Base-by-base conservation (phyloP, 2,888 invertebrate species). In the Napeogenes sylphis region DNA sequence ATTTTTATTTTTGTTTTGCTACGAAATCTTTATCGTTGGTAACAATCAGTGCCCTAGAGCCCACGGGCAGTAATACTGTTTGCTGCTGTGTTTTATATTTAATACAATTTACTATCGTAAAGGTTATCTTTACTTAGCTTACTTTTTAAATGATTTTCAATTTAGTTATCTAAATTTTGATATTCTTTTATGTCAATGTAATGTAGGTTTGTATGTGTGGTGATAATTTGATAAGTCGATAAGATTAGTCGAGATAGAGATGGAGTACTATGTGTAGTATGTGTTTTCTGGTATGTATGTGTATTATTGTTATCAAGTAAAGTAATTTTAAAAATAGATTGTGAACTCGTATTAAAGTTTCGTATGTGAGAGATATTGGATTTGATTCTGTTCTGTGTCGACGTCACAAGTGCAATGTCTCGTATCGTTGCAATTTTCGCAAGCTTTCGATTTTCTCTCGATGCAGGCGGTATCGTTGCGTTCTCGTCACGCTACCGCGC, bases 391-490 rank as follows among this genome's bases (percentile, higher is more conserved):
- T 35, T 35, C 35, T 35, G 35, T 4, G 6, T 5, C 35, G 21
- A 10, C 10, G 42, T 42, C 42, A 42, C 10, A 42, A 42, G 42
- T 42, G 42, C 42, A 38, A 38, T 38, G 38, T 38, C 4, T 38
- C 10, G 42, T 10, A 42, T 42, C 42, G 67, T 67, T 82, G 85
- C 82, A 83, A 75, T 85, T 80, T 84, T 80, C 80, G 80, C 78
- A 76, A 76, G 87, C 88, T 90, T 90, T 89, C 88, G 88, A 87
- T 88, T 88, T 87, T 84, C 47, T 78, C 75, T 76, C 72, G 71
- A 70, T 65, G 59, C 68, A 61, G 67, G 59, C 61, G 63, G 70
- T 71, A 70, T 67, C 70, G 62, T 77, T 75, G 1, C 21, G 21
- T 21, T 63, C 47, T 64, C 77, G 81, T 76, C 78, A 77, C 77